Base-by-base conservation (phyloP, 1,140 invertebrate genomes). In the Archivesica marissinica region DNA sequence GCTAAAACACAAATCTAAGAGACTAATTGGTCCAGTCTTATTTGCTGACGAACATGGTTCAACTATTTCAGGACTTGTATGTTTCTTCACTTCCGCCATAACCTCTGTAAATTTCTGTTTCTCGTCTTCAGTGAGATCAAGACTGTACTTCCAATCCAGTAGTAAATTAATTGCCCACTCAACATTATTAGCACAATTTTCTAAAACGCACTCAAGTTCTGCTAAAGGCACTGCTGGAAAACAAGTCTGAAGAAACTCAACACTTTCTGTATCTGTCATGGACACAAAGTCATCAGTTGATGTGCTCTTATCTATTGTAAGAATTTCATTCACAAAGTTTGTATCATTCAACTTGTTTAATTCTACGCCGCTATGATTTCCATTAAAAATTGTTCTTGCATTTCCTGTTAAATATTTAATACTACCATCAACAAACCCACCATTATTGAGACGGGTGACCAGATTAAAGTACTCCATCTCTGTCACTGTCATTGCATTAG, bases 321-420 rank as follows among this genome's bases (percentile, higher is more conserved):
- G n/a, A 30, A 82, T 30, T 25, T 61, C 50, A 15, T 28, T 28
- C 4, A 54, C 15, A 25, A 25, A 41, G 11, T 39, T n/a, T 0
- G 7, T 64, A 23, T 3, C 33, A 13, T 47, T 30, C 25, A 28
- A 3, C 3, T 25, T 30, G 15, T 44, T 41, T 50, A 30, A 50
- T 15, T 68, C n/a, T 13, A 15, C 30, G n/a, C 52, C 39, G 20
- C 1, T 28, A 50, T 44, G 30, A 0, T 23, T 13, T 33, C 23
- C 35, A 70, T 44, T 28, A 1, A 68, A 28, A 70, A 81, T 28
- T 54, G 50, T 81, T 28, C 23, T 52, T 28, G 78, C 20, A 52
- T 81, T 82, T 70, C 79, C 79, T 39, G 47, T 82, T 70, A 74
- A 38, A 74, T 74, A 74, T 30, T 72, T 72, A 74, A 82, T 74